Conservation (phyloP, 2,797 vertebrate genomes). For the Spinus olivaceus region DNA sequence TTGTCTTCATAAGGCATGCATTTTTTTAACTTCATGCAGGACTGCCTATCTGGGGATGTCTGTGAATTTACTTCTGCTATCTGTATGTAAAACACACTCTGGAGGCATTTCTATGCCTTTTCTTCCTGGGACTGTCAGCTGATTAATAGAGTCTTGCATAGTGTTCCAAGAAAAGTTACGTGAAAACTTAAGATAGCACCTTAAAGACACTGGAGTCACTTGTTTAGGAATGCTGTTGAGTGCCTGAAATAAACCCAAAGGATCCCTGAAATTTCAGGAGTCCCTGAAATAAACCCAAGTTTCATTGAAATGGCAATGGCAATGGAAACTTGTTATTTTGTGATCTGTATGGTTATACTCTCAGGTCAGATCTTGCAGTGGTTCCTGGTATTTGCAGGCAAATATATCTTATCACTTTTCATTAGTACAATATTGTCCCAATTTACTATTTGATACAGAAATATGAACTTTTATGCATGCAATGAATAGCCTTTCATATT, state of each 20-base stretch:
- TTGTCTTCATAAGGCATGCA: accelerated
- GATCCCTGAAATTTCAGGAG: background rate
- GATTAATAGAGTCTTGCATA: background rate
- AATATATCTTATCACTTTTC: background rate
- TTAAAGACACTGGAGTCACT: background rate
- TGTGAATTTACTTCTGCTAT: background rate
- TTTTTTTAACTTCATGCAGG: background rate
- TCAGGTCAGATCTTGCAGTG: background rate
- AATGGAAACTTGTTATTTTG: background rate
- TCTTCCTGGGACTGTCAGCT: background rate
- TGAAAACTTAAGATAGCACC: background rate
- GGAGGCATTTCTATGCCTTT: background rate
- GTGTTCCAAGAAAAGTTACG: background rate
- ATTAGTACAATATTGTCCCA: background rate
- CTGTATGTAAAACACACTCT: background rate
- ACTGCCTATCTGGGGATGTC: accelerated
- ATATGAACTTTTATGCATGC: background rate
- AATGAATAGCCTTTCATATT: background rate
- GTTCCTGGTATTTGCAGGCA: background rate
- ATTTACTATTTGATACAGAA: background rate
- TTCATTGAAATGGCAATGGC: background rate
- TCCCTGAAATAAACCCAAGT: background rate
- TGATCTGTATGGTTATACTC: background rate
- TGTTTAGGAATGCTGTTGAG: background rate
- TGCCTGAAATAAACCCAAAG: background rate